Conservation (phyloP, 2,797 vertebrate genomes). For the Ceryle rudis region DNA sequence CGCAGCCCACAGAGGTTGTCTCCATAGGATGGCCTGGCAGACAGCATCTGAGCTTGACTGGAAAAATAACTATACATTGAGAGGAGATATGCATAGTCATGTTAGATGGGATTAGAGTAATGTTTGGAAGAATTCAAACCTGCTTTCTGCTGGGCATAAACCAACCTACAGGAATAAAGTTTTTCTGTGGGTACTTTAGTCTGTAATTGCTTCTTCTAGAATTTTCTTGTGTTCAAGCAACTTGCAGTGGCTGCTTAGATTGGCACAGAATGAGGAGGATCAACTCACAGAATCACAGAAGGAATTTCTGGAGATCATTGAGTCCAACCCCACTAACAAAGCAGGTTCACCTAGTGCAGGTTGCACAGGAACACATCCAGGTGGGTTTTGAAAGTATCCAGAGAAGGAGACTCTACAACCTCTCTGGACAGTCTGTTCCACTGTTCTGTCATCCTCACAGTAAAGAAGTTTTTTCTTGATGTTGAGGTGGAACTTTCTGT, state of each 20-base stretch:
- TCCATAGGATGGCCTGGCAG: not conserved
- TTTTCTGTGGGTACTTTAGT: not conserved
- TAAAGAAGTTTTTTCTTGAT: not conserved
- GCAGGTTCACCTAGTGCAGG: not conserved
- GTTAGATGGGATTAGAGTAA: not conserved
- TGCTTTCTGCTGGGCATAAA: not conserved
- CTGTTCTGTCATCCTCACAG: not conserved
- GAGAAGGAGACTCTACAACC: not conserved
- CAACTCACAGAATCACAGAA: not conserved
- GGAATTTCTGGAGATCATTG: not conserved
- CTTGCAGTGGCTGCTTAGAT: not conserved
- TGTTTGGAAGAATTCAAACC: not conserved
- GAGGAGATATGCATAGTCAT: not conserved
- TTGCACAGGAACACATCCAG: not conserved
- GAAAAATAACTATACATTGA: not conserved
- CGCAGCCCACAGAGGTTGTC: not conserved
- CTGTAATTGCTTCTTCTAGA: not conserved
- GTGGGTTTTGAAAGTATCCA: not conserved
- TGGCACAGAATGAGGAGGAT: fast-evolving
- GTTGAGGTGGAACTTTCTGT: too few relatives aligned
- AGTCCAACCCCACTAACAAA: not conserved
- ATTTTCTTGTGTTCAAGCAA: not conserved
- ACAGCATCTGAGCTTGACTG: fast-evolving
- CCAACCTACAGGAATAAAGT: not conserved
- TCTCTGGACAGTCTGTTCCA: not conserved